Percentiles rank a stretch among this genome's conserved stretches.
Conservation (phyloP, 2,797 vertebrate species). For the Helarctos malayanus region DNA sequence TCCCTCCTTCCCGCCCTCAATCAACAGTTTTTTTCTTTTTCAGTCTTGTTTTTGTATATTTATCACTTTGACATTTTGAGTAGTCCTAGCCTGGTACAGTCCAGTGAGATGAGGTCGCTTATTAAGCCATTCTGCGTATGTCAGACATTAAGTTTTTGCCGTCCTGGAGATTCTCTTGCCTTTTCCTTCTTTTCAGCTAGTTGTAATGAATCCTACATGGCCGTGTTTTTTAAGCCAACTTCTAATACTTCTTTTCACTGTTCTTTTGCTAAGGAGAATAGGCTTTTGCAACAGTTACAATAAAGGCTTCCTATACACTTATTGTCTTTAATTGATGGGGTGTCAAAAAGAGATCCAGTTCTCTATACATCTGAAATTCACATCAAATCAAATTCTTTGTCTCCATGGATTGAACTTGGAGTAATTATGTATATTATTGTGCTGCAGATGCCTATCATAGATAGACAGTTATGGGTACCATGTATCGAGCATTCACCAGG, state of each 20-base stretch:
- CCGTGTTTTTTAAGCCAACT: neutral
- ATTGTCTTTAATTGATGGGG: neutral
- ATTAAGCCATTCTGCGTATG: neutral
- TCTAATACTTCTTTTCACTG: neutral
- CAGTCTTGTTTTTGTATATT: neutral
- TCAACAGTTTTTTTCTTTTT: neutral
- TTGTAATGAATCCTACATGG: conserved; percentile 32
- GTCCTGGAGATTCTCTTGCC: neutral
- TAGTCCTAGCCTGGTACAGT: neutral
- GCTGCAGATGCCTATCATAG: neutral
- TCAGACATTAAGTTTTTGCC: neutral
- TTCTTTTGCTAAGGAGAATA: neutral
- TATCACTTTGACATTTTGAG: neutral
- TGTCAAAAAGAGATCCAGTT: neutral
- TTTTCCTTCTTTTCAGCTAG: neutral
- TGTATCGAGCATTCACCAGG: neutral
- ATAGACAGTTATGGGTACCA: neutral
- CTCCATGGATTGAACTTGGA: neutral
- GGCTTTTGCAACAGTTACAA: neutral
- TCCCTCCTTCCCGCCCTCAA: neutral
- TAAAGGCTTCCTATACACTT: neutral
- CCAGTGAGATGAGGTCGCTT: neutral
- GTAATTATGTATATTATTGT: neutral
- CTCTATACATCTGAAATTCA: neutral
- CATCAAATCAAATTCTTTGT: conserved; percentile 2